Evolutionary conservation across 2,888 invertebrate species (phyloP).

Genomic region (Lottia scabra): DNA sequence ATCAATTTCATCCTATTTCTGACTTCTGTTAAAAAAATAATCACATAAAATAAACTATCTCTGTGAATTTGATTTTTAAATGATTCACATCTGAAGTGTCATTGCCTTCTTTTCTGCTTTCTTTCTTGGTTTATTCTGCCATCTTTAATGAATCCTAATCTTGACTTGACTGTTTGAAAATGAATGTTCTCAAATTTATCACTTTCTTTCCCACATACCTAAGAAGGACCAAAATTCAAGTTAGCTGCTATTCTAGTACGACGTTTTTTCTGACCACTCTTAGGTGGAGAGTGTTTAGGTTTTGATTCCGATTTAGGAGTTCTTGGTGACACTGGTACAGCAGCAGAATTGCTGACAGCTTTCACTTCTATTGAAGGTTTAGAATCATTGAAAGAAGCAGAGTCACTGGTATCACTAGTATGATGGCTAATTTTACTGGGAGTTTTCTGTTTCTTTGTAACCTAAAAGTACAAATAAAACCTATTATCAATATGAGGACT

Average conservation of each 20-base stretch:
- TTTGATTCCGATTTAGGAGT: constrained; percentile 12
- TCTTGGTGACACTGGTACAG: not conserved
- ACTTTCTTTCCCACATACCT: too few species aligned
- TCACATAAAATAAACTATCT: too few species aligned
- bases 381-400: not conserved
- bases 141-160: too few species aligned
- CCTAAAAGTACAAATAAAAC: constrained; percentile 21
- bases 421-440: constrained; percentile 31
- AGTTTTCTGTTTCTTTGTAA: constrained; percentile 35
- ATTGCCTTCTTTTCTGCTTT: too few species aligned
- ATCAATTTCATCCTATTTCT: too few species aligned
- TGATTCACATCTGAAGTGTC: too few species aligned
- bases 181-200: too few species aligned
- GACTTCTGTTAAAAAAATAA: too few species aligned
- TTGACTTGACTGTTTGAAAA: too few species aligned
- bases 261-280: constrained; percentile 22
- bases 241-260: constrained; percentile 42
- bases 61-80: too few species aligned
- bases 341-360: not conserved
- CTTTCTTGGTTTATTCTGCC: too few species aligned
- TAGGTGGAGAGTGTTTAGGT: not conserved
- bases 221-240: constrained; percentile 18
- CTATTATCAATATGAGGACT: too few species aligned
- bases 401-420: not conserved
- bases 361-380: not conserved